These are phyloP conservation scores for Gambusia yucatana DNA, from an alignment of 2,797 vertebrate species.

Conservation along the genomic window DNA sequence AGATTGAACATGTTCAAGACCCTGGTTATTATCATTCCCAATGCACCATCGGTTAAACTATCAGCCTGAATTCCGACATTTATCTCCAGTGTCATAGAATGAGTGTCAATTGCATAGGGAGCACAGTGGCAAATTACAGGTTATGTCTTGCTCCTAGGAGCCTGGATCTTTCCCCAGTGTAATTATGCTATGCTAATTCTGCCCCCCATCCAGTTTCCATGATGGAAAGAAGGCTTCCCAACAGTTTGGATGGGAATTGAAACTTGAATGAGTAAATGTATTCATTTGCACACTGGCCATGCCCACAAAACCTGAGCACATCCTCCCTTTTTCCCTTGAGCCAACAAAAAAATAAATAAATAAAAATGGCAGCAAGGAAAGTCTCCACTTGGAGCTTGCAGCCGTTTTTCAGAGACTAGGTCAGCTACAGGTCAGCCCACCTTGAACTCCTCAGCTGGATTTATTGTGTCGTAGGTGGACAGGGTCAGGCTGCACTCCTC, in stretches of 20 bases:
- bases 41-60: conserved; percentile 79
- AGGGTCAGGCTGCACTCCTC: conserved; percentile 39
- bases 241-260: conserved; percentile 40
- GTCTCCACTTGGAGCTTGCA: conserved; percentile 37
- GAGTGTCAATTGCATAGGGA: conserved; percentile 65
- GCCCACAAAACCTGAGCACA: conserved; percentile 12
- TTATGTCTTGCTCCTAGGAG: conserved; percentile 74
- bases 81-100: conserved; percentile 76
- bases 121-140: conserved; percentile 76
- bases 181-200: conserved; percentile 78
- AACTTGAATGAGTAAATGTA: conserved; percentile 44
- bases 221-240: conserved; percentile 52
- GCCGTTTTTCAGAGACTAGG: conserved; percentile 45
- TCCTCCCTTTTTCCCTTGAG: conserved; percentile 9
- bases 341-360: background rate
- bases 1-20: conserved; percentile 62
- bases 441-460: conserved; percentile 68
- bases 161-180: conserved; percentile 69
- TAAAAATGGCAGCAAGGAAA: background rate
- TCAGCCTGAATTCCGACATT: conserved; percentile 78
- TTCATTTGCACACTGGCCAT: conserved; percentile 5
- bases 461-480: conserved; percentile 62
- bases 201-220: conserved; percentile 42
- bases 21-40: conserved; percentile 75
- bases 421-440: conserved; percentile 64